phyloP scores from a whole-genome alignment of 2,888 invertebrate genomes.

The Colostygia pectinataria region DNA sequence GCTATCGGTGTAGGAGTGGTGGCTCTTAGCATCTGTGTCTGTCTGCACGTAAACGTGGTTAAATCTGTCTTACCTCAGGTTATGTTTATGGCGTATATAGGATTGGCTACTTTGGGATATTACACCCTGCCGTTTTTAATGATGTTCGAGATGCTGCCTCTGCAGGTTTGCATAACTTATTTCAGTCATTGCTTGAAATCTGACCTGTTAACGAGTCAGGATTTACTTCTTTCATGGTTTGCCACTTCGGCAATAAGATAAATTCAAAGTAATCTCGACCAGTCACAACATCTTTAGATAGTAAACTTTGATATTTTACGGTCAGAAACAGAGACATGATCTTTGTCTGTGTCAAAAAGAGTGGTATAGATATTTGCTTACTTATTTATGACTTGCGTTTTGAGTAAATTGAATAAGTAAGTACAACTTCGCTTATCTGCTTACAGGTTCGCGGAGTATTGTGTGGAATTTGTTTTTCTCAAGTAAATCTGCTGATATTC shows the following conservation, averaged over 20 bases:
- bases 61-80: constrained; percentile 43
- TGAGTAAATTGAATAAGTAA: no score
- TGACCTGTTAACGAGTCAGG: no score
- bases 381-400: no score
- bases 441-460: constrained; percentile 83
- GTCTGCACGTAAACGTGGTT: constrained; percentile 27
- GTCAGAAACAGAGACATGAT: no score
- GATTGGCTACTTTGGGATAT: constrained; percentile 55
- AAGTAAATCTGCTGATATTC: constrained; percentile 48
- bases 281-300: no score
- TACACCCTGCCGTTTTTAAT: constrained; percentile 55
- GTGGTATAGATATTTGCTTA: no score
- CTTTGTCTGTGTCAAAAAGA: no score
- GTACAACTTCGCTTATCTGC: constrained; percentile 23
- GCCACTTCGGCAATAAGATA: no score
- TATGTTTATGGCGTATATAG: constrained; percentile 44
- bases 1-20: constrained; percentile 50
- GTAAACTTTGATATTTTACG: no score
- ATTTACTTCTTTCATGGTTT: no score
- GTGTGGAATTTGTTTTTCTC: constrained; percentile 81
- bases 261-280: no score
- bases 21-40: constrained; percentile 39
- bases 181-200: neutral
- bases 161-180: constrained; percentile 53
- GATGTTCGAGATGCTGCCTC: constrained; percentile 60